Percentiles rank a stretch among this genome's conserved stretches.
These are phyloP conservation scores for Smutsia temminckii DNA, from an alignment of 2,797 vertebrate species.

Conservation along the genomic window DNA sequence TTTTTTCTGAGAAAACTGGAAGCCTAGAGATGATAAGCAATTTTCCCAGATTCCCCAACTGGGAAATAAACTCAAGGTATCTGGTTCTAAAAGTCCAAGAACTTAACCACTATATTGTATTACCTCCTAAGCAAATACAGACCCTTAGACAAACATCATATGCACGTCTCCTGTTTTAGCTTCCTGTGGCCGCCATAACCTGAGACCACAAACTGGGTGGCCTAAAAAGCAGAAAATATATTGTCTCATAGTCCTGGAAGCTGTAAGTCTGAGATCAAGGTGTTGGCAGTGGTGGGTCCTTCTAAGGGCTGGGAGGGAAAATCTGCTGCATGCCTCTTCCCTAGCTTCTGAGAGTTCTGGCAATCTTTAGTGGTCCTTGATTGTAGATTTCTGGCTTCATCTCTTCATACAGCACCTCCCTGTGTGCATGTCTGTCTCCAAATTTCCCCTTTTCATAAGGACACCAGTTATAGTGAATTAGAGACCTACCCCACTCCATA, in stretches of 20 bases:
- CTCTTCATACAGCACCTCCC: neutral
- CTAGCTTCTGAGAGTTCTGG: neutral
- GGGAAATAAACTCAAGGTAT: slow-evolving; percentile 7
- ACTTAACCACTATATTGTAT: neutral
- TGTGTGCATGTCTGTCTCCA: neutral
- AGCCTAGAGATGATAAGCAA: neutral
- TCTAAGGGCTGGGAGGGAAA: neutral
- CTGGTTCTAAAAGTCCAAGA: neutral
- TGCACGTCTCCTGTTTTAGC: neutral
- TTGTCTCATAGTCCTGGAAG: neutral
- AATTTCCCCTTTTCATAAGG: neutral
- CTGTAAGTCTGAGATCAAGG: neutral
- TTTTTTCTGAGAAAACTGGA: slow-evolving; percentile 1
- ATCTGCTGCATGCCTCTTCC: neutral
- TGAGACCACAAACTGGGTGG: neutral
- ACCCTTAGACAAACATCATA: neutral
- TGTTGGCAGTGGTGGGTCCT: neutral
- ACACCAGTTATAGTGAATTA: neutral
- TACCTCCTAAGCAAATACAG: neutral
- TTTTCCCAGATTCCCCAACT: neutral
- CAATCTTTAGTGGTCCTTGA: neutral
- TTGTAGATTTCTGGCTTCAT: neutral
- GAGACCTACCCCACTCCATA: neutral
- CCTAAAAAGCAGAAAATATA: neutral
- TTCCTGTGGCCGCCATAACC: neutral